A percentile compares a stretch with the other conserved stretches of the same genome.
Conservation (phyloP, 2,797 vertebrate genomes). For the Epinephelus awoara region DNA sequence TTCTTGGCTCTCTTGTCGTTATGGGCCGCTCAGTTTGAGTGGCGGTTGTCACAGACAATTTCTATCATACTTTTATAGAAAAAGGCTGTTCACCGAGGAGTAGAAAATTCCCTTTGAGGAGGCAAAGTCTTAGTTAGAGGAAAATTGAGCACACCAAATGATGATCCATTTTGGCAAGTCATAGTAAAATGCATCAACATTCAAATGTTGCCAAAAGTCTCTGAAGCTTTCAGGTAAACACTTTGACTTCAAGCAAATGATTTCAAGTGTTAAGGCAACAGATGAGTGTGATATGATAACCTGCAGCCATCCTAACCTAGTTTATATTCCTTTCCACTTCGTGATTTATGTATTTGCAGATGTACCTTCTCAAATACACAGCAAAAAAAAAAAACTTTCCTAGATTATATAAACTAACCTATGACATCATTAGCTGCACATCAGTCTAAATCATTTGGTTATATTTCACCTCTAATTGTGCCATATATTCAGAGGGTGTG, state of each 20-base stretch:
- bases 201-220: constrained; percentile 50
- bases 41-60: constrained; percentile 85
- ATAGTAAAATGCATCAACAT: constrained; percentile 62
- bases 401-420: constrained; percentile 29
- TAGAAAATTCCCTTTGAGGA: constrained; percentile 75
- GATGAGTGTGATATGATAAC: constrained; percentile 4
- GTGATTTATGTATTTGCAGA: constrained; percentile 39
- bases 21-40: constrained; percentile 82
- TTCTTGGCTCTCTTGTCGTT: constrained; percentile 81
- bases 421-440: constrained; percentile 30
- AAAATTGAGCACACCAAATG: constrained; percentile 72
- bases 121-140: constrained; percentile 66
- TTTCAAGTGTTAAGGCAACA: constrained; percentile 18
- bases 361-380: constrained; percentile 23
- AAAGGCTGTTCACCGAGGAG: constrained; percentile 61
- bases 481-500: constrained; percentile 13
- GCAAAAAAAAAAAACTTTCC: neutral
- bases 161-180: constrained; percentile 69
- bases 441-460: constrained; percentile 4
- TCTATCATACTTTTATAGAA: constrained; percentile 80
- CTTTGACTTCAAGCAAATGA: constrained; percentile 37
- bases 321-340: constrained; percentile 33
- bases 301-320: constrained; percentile 19
- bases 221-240: constrained; percentile 37
- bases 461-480: constrained; percentile 25